phyloP scores from a whole-genome alignment of 2,797 vertebrate genomes.

The Rhinogobio ventralis region DNA sequence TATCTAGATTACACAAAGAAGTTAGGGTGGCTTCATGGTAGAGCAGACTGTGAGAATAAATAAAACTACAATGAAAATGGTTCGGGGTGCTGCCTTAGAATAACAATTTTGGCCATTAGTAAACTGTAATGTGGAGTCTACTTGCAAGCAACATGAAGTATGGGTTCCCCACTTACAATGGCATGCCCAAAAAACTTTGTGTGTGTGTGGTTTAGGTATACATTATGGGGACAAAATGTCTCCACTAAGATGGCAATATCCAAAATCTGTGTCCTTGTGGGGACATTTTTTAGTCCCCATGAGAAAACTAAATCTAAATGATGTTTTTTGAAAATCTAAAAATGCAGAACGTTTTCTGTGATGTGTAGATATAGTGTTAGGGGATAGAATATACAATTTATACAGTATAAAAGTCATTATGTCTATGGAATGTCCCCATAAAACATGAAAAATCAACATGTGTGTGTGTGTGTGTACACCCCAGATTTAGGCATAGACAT shows the following conservation, averaged over 20 bases:
- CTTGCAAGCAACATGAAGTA: slow-evolving; percentile 26
- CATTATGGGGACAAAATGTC: not conserved
- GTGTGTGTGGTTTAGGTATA: not conserved
- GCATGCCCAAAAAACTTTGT: not conserved
- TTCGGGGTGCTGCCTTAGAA: slow-evolving; percentile 51
- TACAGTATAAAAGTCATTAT: too few species aligned
- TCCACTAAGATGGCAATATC: not conserved
- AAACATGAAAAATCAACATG: too few species aligned
- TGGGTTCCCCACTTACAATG: not conserved
- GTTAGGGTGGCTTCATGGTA: slow-evolving; percentile 51
- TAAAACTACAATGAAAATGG: slow-evolving; percentile 46
- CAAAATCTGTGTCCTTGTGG: not conserved
- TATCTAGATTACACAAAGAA: slow-evolving; percentile 59
- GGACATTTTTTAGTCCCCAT: not conserved
- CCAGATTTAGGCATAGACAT: not conserved
- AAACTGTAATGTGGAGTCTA: slow-evolving; percentile 25
- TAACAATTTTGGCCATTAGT: slow-evolving; percentile 42
- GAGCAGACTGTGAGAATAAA: slow-evolving; percentile 53
- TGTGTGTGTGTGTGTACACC: not conserved
- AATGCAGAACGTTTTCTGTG: not conserved
- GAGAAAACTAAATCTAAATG: not conserved
- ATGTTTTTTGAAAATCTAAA: not conserved
- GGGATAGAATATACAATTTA: too few species aligned
- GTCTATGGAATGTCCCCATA: too few species aligned
- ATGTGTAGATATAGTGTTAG: not conserved